Evolutionary conservation across 2,113 vertebrate species (phyloP).

Genomic region (Excalfactoria chinensis): DNA sequence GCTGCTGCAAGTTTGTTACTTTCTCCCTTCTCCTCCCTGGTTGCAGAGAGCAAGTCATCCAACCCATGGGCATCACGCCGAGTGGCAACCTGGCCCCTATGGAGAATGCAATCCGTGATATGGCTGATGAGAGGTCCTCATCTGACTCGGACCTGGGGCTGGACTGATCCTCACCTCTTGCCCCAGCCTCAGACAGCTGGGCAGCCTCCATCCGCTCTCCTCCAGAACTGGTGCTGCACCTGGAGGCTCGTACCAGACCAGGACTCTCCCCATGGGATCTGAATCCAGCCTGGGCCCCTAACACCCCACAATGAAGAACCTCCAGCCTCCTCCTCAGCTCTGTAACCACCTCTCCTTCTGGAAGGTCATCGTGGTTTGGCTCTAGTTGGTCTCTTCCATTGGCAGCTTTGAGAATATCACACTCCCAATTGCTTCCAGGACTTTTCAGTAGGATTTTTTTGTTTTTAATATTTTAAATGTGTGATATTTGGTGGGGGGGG

Average conservation of each 20-base stretch:
- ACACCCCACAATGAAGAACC: neutral
- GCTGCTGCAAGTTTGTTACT: neutral
- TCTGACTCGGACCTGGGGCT: constrained; percentile 80
- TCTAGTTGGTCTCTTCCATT: neutral
- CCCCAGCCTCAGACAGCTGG: neutral
- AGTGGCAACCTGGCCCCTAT: constrained; percentile 87
- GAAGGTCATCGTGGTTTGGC: neutral
- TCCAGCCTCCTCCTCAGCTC: constrained; percentile 16
- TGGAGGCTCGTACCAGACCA: neutral
- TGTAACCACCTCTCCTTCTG: neutral
- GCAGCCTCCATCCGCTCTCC: neutral
- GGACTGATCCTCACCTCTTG: constrained; percentile 68
- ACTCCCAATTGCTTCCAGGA: constrained; percentile 24
- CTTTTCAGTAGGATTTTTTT: constrained; percentile 5
- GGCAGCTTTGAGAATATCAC: neutral
- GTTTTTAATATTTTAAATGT: neutral
- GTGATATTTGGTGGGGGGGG: neutral
- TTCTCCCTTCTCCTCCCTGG: neutral
- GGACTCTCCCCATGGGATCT: neutral
- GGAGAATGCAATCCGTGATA: constrained; percentile 77
- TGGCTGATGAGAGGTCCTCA: constrained; percentile 76
- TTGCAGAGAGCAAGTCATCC: constrained; percentile 86
- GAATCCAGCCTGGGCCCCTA: neutral
- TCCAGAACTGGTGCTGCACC: constrained; percentile 53
- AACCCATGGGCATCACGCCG: constrained; percentile 89